A percentile compares a stretch with the other conserved stretches of the same genome.
Evolutionary conservation across 2,797 vertebrate genomes (phyloP).

Genomic region (Megalops cyprinoides): DNA sequence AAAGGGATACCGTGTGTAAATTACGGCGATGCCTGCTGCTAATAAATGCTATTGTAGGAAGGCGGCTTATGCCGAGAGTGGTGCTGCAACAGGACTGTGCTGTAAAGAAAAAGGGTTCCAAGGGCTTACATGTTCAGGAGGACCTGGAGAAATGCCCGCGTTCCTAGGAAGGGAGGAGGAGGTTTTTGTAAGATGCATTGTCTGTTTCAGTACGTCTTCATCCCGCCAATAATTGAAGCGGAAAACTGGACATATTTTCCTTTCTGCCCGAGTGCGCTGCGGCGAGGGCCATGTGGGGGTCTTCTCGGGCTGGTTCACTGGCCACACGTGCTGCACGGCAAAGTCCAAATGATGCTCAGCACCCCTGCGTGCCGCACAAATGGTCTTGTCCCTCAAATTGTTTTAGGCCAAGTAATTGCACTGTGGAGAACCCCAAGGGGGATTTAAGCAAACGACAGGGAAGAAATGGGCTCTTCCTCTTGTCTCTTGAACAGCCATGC

Average conservation of each 20-base stretch:
- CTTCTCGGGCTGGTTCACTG: conserved; percentile 60
- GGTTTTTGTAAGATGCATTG: conserved; percentile 55
- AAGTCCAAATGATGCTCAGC: neutral
- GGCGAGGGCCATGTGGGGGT: neutral
- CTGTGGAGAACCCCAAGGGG: conserved; percentile 60
- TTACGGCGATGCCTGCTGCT: neutral
- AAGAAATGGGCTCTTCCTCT: neutral
- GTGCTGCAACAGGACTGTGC: too few relatives aligned
- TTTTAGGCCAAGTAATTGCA: conserved; percentile 68
- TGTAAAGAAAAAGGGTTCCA: too few relatives aligned
- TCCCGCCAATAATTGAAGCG: conserved; percentile 55
- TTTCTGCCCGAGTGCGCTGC: neutral
- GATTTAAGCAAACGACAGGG: conserved; percentile 69
- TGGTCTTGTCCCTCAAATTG: conserved; percentile 62
- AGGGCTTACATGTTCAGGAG: too few relatives aligned
- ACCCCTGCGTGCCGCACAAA: conserved; percentile 28
- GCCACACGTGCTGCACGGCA: conserved; percentile 38
- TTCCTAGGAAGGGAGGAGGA: too few relatives aligned
- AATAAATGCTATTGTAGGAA: neutral
- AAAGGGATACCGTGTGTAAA: conserved; percentile 23
- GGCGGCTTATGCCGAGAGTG: neutral
- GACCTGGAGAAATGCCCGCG: too few relatives aligned
- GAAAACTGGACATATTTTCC: conserved; percentile 37
- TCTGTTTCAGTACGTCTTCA: conserved; percentile 54
- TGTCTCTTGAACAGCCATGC: neutral